Conservation (phyloP, 2,888 invertebrate species). For the Archips crataeganus region DNA sequence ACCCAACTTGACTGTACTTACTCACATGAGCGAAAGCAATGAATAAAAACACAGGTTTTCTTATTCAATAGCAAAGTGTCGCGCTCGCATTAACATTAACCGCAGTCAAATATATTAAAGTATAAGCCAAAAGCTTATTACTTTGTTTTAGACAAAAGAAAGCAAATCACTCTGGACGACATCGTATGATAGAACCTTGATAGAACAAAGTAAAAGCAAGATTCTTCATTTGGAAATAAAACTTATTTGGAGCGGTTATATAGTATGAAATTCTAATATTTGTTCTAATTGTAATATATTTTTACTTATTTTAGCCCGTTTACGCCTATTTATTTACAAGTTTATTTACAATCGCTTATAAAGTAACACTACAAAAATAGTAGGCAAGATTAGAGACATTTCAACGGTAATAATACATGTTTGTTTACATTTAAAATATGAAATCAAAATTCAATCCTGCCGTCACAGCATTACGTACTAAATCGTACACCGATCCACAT, state of each 20-base stretch:
- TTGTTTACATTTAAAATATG: background rate
- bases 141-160: background rate
- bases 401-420: background rate
- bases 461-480: background rate
- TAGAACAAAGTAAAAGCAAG: background rate
- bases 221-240: background rate
- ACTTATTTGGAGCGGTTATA: background rate
- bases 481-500: background rate
- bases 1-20: too few species aligned
- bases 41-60: too few species aligned
- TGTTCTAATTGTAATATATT: background rate
- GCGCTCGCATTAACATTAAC: too few species aligned
- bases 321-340: slow-evolving; percentile 35
- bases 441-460: background rate
- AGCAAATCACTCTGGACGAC: background rate
- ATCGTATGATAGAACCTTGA: background rate
- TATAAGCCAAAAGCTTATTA: background rate
- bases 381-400: slow-evolving; percentile 32
- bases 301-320: slow-evolving; percentile 2
- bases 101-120: background rate
- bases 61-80: too few species aligned
- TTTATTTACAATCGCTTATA: slow-evolving; percentile 36
- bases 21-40: too few species aligned
- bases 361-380: slow-evolving; percentile 25
- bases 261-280: background rate